Percentiles rank a stretch among this genome's conserved stretches.
Evolutionary conservation across 2,797 vertebrate species (phyloP).

Genomic region (Aeoliscus strigatus): DNA sequence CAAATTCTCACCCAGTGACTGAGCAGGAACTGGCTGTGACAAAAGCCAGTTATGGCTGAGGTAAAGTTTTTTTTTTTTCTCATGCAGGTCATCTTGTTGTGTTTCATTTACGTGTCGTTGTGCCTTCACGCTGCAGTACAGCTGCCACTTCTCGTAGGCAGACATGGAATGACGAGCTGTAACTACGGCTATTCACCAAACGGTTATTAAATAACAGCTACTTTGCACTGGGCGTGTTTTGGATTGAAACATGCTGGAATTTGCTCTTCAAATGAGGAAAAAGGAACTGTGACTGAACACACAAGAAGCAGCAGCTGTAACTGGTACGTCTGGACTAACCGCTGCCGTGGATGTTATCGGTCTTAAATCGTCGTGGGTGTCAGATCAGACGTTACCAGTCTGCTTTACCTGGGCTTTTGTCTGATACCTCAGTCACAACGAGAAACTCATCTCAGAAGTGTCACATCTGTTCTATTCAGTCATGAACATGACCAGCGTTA

Average conservation of each 20-base stretch:
- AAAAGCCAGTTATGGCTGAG: conserved; percentile 64
- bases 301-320: too few species aligned
- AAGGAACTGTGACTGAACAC: too few species aligned
- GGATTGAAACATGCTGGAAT: too few species aligned
- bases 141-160: conserved; percentile 60
- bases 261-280: too few species aligned
- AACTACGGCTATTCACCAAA: conserved; percentile 55
- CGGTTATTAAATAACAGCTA: conserved; percentile 75
- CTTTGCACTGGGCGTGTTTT: conserved; percentile 24
- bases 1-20: conserved; percentile 27
- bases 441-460: conserved; percentile 21
- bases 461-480: conserved; percentile 24
- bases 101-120: conserved; percentile 47
- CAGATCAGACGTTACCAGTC: too few species aligned
- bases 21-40: conserved; percentile 50
- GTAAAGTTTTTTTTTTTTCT: conserved; percentile 27
- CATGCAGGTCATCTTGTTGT: conserved; percentile 48
- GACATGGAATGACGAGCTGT: conserved; percentile 59
- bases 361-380: too few species aligned
- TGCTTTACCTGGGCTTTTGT: conserved; percentile 31
- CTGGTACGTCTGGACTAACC: too few species aligned
- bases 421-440: conserved; percentile 12
- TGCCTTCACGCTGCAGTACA: conserved; percentile 72
- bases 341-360: too few species aligned
- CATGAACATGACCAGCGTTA: neutral